A percentile compares a stretch with the other conserved stretches of the same genome.
Conservation (phyloP, 2,888 invertebrate genomes). For the Hipparchia sbordonii region DNA sequence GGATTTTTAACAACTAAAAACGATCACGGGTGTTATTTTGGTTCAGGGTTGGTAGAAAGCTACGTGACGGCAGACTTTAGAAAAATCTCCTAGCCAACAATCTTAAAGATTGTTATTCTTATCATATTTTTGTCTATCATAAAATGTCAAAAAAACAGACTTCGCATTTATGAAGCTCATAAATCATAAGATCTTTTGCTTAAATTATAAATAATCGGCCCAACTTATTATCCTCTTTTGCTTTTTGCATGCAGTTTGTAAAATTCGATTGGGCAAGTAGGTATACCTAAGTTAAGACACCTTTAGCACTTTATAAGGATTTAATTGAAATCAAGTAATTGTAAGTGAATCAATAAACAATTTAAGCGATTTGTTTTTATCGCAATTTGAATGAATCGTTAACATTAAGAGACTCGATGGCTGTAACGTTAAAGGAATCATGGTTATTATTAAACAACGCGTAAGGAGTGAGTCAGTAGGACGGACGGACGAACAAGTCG, state of each 20-base stretch:
- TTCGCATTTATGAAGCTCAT: too few relatives aligned
- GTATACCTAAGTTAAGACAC: neutral
- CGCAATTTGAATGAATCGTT: slow-evolving; percentile 7
- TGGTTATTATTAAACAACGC: slow-evolving; percentile 73
- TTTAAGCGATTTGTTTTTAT: slow-evolving; percentile 9
- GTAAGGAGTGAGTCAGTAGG: slow-evolving; percentile 75
- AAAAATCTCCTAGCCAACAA: too few relatives aligned
- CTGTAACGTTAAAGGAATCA: slow-evolving; percentile 54
- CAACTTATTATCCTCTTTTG: too few relatives aligned
- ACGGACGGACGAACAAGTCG: slow-evolving; percentile 64
- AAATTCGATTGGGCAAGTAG: neutral
- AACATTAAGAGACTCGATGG: slow-evolving; percentile 25
- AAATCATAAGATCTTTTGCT: too few relatives aligned
- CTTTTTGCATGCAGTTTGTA: neutral
- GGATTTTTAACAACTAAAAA: too few relatives aligned
- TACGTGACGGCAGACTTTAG: too few relatives aligned
- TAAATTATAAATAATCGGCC: too few relatives aligned
- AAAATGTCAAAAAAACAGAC: too few relatives aligned
- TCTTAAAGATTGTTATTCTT: too few relatives aligned
- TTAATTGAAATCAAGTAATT: slow-evolving; percentile 8
- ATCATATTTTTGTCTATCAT: too few relatives aligned
- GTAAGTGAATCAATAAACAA: slow-evolving; percentile 8
- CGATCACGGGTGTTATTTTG: too few relatives aligned
- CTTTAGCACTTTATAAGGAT: neutral
- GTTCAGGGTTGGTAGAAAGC: too few relatives aligned